Evolutionary conservation across 2,113 vertebrate genomes (phyloP).

Genomic region (Salvator merianae): DNA sequence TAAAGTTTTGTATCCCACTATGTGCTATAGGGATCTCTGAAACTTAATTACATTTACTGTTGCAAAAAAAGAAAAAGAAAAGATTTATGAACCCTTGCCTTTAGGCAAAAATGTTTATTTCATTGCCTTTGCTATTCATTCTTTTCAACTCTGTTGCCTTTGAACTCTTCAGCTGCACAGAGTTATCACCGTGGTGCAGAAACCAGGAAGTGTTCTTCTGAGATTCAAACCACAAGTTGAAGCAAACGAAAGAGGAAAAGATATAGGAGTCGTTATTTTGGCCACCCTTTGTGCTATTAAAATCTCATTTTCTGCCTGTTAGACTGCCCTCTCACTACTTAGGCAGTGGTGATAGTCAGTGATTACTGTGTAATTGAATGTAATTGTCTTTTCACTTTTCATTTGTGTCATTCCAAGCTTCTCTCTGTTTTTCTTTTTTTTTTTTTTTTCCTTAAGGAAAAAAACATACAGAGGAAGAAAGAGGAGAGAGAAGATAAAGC

Average conservation of each 20-base stretch:
- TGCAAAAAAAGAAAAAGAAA: constrained; percentile 69
- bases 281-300: constrained; percentile 98
- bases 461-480: constrained; percentile 74
- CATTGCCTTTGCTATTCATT: constrained; percentile 82
- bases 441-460: neutral
- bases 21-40: constrained; percentile 78
- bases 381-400: constrained; percentile 99
- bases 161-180: constrained; percentile 84
- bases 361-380: constrained; percentile 99
- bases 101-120: constrained; percentile 86
- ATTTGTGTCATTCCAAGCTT: constrained; percentile 94
- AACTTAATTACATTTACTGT: constrained; percentile 85
- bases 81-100: constrained; percentile 84
- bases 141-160: constrained; percentile 84
- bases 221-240: constrained; percentile 79
- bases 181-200: constrained; percentile 85
- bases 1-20: constrained; percentile 71
- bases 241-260: constrained; percentile 78
- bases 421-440: constrained; percentile 80
- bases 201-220: constrained; percentile 71
- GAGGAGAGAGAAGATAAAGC: constrained; percentile 78
- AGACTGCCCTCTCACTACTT: constrained; percentile 88
- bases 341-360: constrained; percentile 89
- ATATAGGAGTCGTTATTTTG: constrained; percentile 82
- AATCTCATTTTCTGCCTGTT: constrained; percentile 99